Conservation (phyloP, 2,797 vertebrate genomes). For the Cetoscarus ocellatus region DNA sequence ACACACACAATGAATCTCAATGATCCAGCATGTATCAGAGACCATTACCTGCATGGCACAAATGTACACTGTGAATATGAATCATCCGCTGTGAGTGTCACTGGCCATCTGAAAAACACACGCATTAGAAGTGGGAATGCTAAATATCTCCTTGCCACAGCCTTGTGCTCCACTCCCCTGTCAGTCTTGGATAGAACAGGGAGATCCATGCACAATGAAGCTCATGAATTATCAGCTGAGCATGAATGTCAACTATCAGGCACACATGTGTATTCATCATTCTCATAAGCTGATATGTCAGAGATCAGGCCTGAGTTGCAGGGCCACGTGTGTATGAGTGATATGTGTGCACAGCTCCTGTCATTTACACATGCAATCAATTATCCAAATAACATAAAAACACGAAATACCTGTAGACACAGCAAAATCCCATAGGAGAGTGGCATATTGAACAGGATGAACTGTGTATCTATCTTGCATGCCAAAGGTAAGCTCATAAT, state of each 20-base stretch:
- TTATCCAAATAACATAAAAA: slow-evolving; percentile 64
- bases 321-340: slow-evolving; percentile 32
- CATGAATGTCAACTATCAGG: slow-evolving; percentile 69
- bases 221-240: slow-evolving; percentile 76
- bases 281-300: slow-evolving; percentile 53
- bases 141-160: slow-evolving; percentile 50
- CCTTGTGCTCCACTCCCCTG: slow-evolving; percentile 34
- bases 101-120: slow-evolving; percentile 60
- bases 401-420: slow-evolving; percentile 14
- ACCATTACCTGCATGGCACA: slow-evolving; percentile 65
- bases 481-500: slow-evolving; percentile 41
- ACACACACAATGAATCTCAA: slow-evolving; percentile 72
- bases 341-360: slow-evolving; percentile 53
- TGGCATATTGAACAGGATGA: slow-evolving; percentile 24
- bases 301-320: slow-evolving; percentile 51
- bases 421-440: slow-evolving; percentile 19
- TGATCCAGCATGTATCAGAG: slow-evolving; percentile 64
- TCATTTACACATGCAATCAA: slow-evolving; percentile 68
- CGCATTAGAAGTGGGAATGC: slow-evolving; percentile 55
- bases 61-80: slow-evolving; percentile 72
- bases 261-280: slow-evolving; percentile 72
- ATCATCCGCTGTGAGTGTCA: slow-evolving; percentile 48
- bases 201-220: slow-evolving; percentile 68
- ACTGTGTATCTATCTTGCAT: slow-evolving; percentile 45
- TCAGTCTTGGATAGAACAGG: slow-evolving; percentile 50